Base-by-base conservation (phyloP, 23 tunicate genomes). In the Styela clava region DNA sequence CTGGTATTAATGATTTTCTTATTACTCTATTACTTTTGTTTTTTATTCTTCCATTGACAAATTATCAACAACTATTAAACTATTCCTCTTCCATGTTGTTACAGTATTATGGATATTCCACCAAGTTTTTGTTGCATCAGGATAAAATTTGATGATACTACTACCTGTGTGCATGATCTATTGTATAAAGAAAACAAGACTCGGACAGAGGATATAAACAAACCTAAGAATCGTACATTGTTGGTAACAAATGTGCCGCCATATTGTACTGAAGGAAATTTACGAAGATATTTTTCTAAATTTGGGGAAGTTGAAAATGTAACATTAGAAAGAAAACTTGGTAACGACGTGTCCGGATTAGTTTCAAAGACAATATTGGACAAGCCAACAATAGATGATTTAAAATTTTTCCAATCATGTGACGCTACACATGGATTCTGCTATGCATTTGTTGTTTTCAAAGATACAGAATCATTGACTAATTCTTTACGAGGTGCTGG, bases 201-300 rank as follows among this genome's bases (percentile, higher is more conserved):
- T 51, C 73, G 93, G 52, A 88, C 61, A 0, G 81, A 36, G 44
- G 65, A 76, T 36, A 12, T 56, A 26, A 31, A 29, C 22, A 63
- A 74, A 74, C 74, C 79, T 33, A 18, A 16, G 24, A 21, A 52
- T 69, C 72, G 86, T 3, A 87, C 91, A 2, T 73, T 87, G 30
- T 26, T 87, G 27, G 78, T 87, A 3, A 31, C 70, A 32, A 87
- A 87, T 25, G 63, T 87, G 26, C 91, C 91, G 21, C 91, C 91
- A 2, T 87, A 87, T 33, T 87, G 91, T 52, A 71, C 74, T 61
- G 63, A 87, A 61, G 85, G 52, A 74, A 29, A 16, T 36, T 3
- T 69, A 7, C 9, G 1, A 22, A 27, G 32, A 1, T 23, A 34
- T 33, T 82, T 69, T 24, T 69, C 32, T 5, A 69, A 24, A 22